Evolutionary conservation across 2,113 vertebrate species (phyloP), one percentile per base, ranked within the genome.

Genomic region (Calonectris borealis): DNA sequence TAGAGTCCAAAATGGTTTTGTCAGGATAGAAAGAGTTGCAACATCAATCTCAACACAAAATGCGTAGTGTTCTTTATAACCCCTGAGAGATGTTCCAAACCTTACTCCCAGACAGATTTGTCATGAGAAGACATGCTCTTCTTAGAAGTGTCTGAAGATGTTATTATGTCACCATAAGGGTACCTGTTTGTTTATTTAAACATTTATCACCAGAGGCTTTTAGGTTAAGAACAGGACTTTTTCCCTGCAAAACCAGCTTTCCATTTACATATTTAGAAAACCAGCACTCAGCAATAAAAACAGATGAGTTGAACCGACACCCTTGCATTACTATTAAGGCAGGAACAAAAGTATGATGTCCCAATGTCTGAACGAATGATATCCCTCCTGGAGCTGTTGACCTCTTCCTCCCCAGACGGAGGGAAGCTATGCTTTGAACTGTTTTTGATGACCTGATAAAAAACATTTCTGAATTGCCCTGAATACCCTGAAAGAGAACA

Each of bases 61-160:
- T 25, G 4, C 0, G 0, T 27, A 36, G 13, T 25, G 7, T 0
- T 71, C 1, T 42, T 86, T 36, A 57, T 55, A 83, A 46, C 3
- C 16, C 7, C 36, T 44, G 19, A 71, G 46, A 71, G 11, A 48
- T 42, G 12, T 46, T 86, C 40, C 46, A 70, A 75, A 66, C 5
- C 7, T 73, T 44, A 44, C 4, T 13, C 31, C 22, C 25, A 78
- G 40, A 34, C 16, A 78, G n/a, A 64, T 38, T 58, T 72, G 8
- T 57, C 60, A 48, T 11, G 29, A n/a, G 40, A 83, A 86, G 34
- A 57, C 11, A 18, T 0, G 0, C 2, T 66, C 16, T 64, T 52
- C 73, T 82, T 60, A 51, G 29, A 73, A 83, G 14, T 65, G 12
- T 57, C 55, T 34, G 9, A 91, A 88, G 51, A 51, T 57, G 14